Evolutionary conservation across 1,140 invertebrate species (phyloP).

Genomic region (Chelonus insularis): DNA sequence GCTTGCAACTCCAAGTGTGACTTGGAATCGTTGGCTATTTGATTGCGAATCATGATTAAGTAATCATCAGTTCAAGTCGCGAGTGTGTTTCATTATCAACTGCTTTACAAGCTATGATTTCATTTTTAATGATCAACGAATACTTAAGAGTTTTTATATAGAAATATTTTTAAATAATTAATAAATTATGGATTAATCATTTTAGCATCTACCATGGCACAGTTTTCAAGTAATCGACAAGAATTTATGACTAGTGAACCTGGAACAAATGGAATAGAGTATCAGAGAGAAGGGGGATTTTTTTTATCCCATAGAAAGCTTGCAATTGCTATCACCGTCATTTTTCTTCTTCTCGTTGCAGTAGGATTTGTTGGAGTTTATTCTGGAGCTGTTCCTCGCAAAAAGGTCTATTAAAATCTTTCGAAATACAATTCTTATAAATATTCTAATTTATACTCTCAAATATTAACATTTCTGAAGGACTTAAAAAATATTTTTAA

Average conservation of each 20-base stretch:
- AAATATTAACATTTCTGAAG: too few relatives aligned
- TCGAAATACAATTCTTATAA: neutral
- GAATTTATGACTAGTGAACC: conserved; percentile 38
- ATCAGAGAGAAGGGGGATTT: conserved; percentile 44
- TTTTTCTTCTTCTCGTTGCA: conserved; percentile 39
- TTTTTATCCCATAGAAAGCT: conserved; percentile 47
- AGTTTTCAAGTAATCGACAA: conserved; percentile 37
- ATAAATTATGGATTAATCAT: neutral
- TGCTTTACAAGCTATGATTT: neutral
- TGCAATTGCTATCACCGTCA: conserved; percentile 35
- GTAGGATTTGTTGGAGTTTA: conserved; percentile 45
- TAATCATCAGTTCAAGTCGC: neutral
- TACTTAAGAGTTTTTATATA: too few relatives aligned
- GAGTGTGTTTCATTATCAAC: neutral
- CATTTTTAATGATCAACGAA: too few relatives aligned
- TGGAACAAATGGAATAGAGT: conserved; percentile 40
- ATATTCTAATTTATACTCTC: neutral
- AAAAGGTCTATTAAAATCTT: conserved; percentile 33
- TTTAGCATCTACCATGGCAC: conserved; percentile 44
- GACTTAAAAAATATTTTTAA: too few relatives aligned
- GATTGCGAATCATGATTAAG: conserved; percentile 20
- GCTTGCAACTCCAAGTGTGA: conserved; percentile 15
- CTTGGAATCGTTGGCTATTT: conserved; percentile 18
- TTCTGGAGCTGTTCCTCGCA: conserved; percentile 34
- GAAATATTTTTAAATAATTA: neutral